Conservation (phyloP, 2,113 vertebrate genomes). For the Pangasianodon gigas region DNA sequence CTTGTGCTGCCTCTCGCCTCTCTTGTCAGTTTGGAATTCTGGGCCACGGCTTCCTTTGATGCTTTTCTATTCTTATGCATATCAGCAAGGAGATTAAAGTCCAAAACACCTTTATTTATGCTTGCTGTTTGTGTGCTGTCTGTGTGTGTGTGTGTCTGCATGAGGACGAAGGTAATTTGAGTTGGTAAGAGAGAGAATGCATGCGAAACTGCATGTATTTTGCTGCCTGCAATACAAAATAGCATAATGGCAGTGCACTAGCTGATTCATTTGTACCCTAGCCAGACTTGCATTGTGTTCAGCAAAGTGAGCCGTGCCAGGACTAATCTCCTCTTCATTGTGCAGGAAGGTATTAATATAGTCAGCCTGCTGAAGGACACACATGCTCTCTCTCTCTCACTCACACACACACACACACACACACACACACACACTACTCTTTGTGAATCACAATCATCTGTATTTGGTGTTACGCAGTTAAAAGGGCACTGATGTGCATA, state of each 20-base stretch:
- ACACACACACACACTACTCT: conserved; percentile 12
- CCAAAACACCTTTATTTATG: conserved; percentile 19
- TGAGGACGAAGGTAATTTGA: not conserved
- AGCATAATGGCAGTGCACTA: not conserved
- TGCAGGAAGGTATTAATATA: conserved; percentile 24
- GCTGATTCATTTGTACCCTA: conserved; percentile 17
- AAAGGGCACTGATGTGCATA: conserved; percentile 9
- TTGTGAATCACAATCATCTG: conserved; percentile 13
- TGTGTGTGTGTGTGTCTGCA: not conserved
- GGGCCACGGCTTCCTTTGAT: conserved; percentile 17
- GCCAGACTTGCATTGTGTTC: not conserved
- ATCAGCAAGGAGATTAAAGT: conserved; percentile 19
- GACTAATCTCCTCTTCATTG: conserved; percentile 29
- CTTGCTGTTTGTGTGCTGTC: not conserved
- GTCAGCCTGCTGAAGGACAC: conserved; percentile 31
- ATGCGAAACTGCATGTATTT: not conserved
- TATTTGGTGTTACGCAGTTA: conserved; percentile 11
- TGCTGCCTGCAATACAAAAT: not conserved
- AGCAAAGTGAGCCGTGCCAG: conserved; percentile 20
- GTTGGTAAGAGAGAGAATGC: not conserved
- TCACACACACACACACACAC: not conserved
- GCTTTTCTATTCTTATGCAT: conserved; percentile 31
- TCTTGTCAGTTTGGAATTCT: conserved; percentile 33
- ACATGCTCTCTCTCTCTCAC: not conserved
- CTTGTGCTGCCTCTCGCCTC: not conserved